These are phyloP conservation scores for Protodeltote pygarga DNA, from an alignment of 2,888 invertebrate species.

Conservation along the genomic window DNA sequence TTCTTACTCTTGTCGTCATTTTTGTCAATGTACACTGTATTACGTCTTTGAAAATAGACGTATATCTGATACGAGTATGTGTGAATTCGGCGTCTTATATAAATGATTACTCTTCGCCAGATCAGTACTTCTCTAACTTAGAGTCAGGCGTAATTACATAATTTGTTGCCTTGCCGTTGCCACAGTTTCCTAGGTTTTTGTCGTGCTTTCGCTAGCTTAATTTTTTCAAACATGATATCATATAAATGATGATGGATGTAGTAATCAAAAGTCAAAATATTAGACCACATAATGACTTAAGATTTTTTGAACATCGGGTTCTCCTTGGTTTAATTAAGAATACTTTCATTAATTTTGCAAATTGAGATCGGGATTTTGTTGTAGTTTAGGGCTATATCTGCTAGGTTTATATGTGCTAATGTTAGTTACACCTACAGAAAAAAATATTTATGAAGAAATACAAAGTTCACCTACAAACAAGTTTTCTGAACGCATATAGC, in stretches of 20 bases:
- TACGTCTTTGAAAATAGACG: slow-evolving; percentile 7
- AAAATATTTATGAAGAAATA: too few relatives aligned
- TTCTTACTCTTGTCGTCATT: slow-evolving; percentile 26
- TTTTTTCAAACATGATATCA: neutral
- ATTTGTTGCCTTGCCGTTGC: slow-evolving; percentile 3
- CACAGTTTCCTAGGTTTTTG: slow-evolving; percentile 21
- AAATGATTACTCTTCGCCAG: slow-evolving; percentile 8
- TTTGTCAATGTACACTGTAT: neutral
- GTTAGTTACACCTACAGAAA: too few relatives aligned
- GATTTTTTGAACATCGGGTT: too few relatives aligned
- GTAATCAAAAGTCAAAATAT: too few relatives aligned
- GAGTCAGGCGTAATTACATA: slow-evolving; percentile 2
- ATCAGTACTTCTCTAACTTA: slow-evolving; percentile 10
- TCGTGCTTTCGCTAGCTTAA: slow-evolving; percentile 2
- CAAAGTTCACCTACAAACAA: too few relatives aligned
- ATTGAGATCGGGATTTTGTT: too few relatives aligned
- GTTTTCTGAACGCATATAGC: too few relatives aligned
- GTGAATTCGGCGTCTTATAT: slow-evolving; percentile 11
- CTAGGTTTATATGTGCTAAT: too few relatives aligned
- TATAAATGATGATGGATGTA: slow-evolving; percentile 10
- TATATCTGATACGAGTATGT: neutral
- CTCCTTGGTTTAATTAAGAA: too few relatives aligned
- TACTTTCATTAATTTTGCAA: too few relatives aligned
- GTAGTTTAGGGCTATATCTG: too few relatives aligned
- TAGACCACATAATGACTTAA: too few relatives aligned